Base-by-base conservation (phyloP, 23 tunicate genomes). In the Ascidia mentula region DNA sequence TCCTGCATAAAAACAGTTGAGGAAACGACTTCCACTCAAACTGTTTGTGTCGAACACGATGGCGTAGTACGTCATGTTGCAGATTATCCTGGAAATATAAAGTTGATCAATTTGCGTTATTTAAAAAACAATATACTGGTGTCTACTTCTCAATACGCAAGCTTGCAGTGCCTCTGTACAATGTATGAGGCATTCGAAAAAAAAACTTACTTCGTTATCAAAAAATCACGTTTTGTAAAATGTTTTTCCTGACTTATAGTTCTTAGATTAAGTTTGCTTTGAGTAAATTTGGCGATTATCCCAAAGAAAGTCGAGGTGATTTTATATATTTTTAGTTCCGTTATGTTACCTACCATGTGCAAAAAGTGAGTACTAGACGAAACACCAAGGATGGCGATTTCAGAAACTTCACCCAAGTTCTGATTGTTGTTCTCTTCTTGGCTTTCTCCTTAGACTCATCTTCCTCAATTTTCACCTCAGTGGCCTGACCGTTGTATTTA, bases 31-130 rank as follows among this genome's bases (percentile, higher is more conserved):
- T 36, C 78, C 78, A 35, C 40, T 74, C 38, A 74, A 39, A 36
- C 78, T 74, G 78, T 74, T 74, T 74, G 78, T 74, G 78, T 74
- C 53, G 34, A 74, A 74, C 53, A 37, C 40, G 6, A 74, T 74
- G 18, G 53, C 78, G 53, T 37, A 74, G 53, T 37, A 74, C 4
- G 78, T 74, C 34, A 39, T 74, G 53, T 30, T 37, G 6, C 34
- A 37, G 13, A 74, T 39, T 1, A 30, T 20, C 78, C 78, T 74
- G 65, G n/a, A n/a, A n/a, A n/a, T n/a, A n/a, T n/a, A n/a, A n/a
- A n/a, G n/a, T n/a, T n/a, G n/a, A n/a, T n/a, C n/a, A n/a, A n/a
- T n/a, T n/a, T n/a, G n/a, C n/a, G n/a, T n/a, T n/a, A n/a, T n/a
- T n/a, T n/a, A n/a, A n/a, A n/a, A n/a, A n/a, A n/a, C n/a, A n/a